These are phyloP conservation scores for Sorex maritimensis DNA, from an alignment of 2,797 vertebrate genomes.

Conservation along the genomic window DNA sequence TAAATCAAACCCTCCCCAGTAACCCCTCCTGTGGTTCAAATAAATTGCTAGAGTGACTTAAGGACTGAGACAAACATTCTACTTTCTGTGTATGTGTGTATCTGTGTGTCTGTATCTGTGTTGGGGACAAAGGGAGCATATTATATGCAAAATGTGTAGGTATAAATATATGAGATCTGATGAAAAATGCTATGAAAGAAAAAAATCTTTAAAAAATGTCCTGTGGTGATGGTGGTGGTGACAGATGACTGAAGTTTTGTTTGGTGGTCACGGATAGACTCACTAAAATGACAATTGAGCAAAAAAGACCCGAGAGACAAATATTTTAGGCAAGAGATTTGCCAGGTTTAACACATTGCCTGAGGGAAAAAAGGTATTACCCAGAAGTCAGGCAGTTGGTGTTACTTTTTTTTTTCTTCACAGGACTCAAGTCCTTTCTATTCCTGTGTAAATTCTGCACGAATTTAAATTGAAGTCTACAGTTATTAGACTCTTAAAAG, in stretches of 20 bases:
- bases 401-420: not conserved
- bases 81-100: too few relatives aligned
- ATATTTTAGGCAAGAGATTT: slow-evolving; percentile 8
- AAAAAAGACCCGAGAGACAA: not conserved
- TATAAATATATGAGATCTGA: slow-evolving; percentile 16
- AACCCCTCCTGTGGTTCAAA: too few relatives aligned
- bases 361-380: not conserved
- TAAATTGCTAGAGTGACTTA: too few relatives aligned
- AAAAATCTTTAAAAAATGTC: not conserved
- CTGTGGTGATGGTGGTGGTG: not conserved
- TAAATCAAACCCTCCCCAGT: too few relatives aligned
- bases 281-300: not conserved
- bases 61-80: too few relatives aligned
- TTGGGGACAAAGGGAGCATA: not conserved
- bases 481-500: slow-evolving; percentile 69
- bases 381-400: slow-evolving; percentile 39
- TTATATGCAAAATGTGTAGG: not conserved
- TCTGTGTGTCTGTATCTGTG: too few relatives aligned
- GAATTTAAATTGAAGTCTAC: slow-evolving; percentile 37
- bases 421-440: not conserved
- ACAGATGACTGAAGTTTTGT: not conserved
- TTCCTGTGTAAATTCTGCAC: slow-evolving; percentile 58
- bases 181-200: not conserved
- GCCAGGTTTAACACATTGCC: slow-evolving; percentile 24
- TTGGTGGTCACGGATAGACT: slow-evolving; percentile 4